Base-by-base conservation (phyloP, 1,140 invertebrate species). In the Gyrodactylus salaris region DNA sequence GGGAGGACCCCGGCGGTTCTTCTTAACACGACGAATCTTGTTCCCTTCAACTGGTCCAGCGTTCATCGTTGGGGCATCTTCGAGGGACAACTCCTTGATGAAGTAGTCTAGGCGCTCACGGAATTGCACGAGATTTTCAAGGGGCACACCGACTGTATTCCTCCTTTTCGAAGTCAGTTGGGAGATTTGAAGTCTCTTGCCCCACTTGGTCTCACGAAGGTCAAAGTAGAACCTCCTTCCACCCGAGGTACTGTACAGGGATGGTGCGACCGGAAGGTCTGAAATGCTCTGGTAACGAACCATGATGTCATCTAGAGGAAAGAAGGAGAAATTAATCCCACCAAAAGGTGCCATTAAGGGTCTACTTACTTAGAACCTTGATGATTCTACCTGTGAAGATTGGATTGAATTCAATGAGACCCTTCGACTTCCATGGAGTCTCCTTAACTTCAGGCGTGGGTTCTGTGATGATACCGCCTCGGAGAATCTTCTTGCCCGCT, bases 211-310 rank as follows among this genome's bases (percentile, higher is more conserved):
- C 21, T 71, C 70, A 24, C 70, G 21, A 20, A 71, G 1, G n/a
- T 71, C 70, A 71, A 71, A 71, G 70, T 24, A 71, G 26, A 71
- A 71, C 26, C 70, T 21, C n/a, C 70, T 71, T 16, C 70, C 70
- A 25, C 70, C 70, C 1, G 70, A 71, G 1, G 25, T 19, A 71
- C 70, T 71, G 25, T 24, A 71, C n/a, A 71, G n/a, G 7, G 70
- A 71, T 7, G 34, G 34, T 54, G 34, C 34, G 7, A 16, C 34
- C 7, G 34, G 34, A 16, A 54, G n/a, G 7, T 54, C 34, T 16
- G 34, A 7, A n/a, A 54, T 54, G 7, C 7, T 54, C n/a, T 54
- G 34, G n/a, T 54, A 54, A 16, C 34, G 7, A 16, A 54, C n/a
- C 34, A 54, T 54, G n/a, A 54, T 54, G n/a, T 54, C 34, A 54